Evolutionary conservation across 1,140 invertebrate species (phyloP).

Genomic region (honey bee (Apis mellifera)): Amel_HAv3.1 CM009934.2:5482001-5482500

Average conservation of each 20-base stretch:
- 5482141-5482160: no score
- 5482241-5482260: no score
- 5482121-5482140: neutral
- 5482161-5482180: no score
- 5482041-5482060: neutral
- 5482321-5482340: neutral
- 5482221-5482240: no score
- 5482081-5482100: neutral
- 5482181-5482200: no score
- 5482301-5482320: neutral
- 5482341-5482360: neutral
- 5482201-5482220: no score
- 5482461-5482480: neutral
- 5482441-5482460: neutral
- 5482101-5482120: neutral
- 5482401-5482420: conserved; percentile 30
- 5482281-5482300: no score
- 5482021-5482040: neutral
- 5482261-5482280: no score
- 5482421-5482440: conserved; percentile 17
- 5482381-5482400: neutral
- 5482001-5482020: neutral
- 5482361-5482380: neutral
- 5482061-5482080: neutral
- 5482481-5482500: rapidly evolving